A percentile compares a stretch with the other conserved stretches of the same genome.
phyloP scores from a whole-genome alignment of 1,140 invertebrate species.

The Heliconius congener region DNA sequence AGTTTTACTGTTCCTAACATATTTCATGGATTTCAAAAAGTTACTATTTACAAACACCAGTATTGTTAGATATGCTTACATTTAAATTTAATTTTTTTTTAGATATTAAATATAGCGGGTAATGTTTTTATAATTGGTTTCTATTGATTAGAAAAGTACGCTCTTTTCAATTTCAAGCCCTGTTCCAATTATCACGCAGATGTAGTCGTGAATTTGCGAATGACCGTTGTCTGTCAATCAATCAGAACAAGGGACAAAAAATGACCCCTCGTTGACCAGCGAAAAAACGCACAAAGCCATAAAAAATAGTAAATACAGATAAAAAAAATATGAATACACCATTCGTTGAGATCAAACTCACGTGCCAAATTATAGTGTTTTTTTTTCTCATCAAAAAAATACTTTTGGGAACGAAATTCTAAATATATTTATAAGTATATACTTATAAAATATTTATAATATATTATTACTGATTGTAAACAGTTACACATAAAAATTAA shows the following conservation, averaged over 20 bases:
- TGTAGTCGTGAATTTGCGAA: slow-evolving; percentile 53
- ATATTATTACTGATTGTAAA: too few species aligned
- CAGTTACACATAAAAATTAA: too few species aligned
- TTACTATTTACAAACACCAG: too few species aligned
- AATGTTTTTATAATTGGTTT: not conserved
- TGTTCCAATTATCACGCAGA: slow-evolving; percentile 26
- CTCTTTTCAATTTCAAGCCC: slow-evolving; percentile 10
- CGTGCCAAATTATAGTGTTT: slow-evolving; percentile 43
- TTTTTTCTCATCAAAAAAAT: not conserved
- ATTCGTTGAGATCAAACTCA: slow-evolving; percentile 55
- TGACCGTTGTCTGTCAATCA: slow-evolving; percentile 78
- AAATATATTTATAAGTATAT: not conserved
- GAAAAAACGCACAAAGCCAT: slow-evolving; percentile 58
- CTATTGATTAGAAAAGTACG: not conserved
- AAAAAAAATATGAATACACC: slow-evolving; percentile 61
- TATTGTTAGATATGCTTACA: not conserved
- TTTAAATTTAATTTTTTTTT: not conserved
- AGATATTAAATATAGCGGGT: not conserved
- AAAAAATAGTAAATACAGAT: slow-evolving; percentile 60
- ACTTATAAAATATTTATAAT: too few species aligned
- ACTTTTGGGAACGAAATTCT: not conserved
- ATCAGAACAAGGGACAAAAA: slow-evolving; percentile 61
- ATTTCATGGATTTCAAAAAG: not conserved
- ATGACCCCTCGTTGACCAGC: slow-evolving; percentile 78
- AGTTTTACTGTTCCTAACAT: not conserved